phyloP scores from a whole-genome alignment of 2,113 vertebrate species.

The Alaudala cheleensis region DNA sequence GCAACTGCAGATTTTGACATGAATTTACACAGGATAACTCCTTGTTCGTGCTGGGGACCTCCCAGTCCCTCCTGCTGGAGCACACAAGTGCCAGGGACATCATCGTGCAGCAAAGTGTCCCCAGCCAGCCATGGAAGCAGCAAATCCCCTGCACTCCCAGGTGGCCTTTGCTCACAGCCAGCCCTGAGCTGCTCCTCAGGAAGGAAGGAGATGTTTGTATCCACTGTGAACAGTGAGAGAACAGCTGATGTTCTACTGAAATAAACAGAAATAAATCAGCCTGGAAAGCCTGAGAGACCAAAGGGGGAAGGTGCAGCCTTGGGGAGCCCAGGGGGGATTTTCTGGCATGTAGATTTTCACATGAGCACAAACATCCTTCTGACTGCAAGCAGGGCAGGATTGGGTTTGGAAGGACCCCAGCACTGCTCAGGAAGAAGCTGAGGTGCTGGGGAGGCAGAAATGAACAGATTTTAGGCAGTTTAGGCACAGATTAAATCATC shows the following conservation, averaged over 20 bases:
- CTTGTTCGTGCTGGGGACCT: background rate
- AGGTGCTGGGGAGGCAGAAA: background rate
- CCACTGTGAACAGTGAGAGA: background rate
- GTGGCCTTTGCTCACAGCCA: background rate
- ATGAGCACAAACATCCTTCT: background rate
- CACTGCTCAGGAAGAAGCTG: background rate
- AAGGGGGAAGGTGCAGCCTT: background rate
- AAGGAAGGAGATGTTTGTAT: background rate
- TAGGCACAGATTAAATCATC: background rate
- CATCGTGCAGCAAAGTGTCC: background rate
- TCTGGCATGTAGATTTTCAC: background rate
- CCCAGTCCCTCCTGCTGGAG: background rate
- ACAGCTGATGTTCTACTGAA: background rate
- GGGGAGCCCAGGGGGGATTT: background rate
- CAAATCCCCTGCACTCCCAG: background rate
- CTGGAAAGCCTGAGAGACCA: background rate
- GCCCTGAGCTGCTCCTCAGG: background rate
- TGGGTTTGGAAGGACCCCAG: background rate
- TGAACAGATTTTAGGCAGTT: background rate
- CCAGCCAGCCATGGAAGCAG: background rate
- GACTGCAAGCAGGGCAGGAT: background rate
- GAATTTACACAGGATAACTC: background rate
- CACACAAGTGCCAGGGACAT: background rate
- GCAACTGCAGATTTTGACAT: slow-evolving; percentile 5
- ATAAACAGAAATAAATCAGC: background rate